Conservation (phyloP, 2,888 invertebrate species). For the Mythimna vitellina region DNA sequence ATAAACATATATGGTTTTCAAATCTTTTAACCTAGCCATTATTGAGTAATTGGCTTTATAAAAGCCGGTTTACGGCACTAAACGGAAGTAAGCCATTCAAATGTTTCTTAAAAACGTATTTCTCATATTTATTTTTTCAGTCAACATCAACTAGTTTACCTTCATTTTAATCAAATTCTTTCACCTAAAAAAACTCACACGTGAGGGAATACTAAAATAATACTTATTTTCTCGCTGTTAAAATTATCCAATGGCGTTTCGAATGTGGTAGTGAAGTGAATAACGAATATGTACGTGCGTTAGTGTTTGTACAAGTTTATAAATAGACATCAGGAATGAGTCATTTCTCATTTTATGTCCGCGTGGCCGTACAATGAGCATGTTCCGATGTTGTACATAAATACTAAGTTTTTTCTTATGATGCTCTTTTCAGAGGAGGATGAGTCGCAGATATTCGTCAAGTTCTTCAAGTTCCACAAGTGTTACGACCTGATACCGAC, state of each 20-base stretch:
- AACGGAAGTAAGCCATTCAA: background rate
- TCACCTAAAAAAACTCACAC: constrained; percentile 20
- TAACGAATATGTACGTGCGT: constrained; percentile 14
- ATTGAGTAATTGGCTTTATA: too few relatives aligned
- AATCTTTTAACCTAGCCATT: too few relatives aligned
- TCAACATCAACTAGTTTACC: constrained; percentile 28
- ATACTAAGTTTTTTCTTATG: constrained; percentile 52
- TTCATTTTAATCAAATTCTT: constrained; percentile 21
- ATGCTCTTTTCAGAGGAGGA: constrained; percentile 95
- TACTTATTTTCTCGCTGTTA: constrained; percentile 30
- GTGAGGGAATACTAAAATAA: constrained; percentile 32
- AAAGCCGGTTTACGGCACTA: too few relatives aligned
- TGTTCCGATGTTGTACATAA: constrained; percentile 63
- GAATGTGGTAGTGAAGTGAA: constrained; percentile 40
- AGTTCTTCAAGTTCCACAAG: constrained; percentile 99
- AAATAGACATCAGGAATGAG: constrained; percentile 58
- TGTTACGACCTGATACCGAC: constrained; percentile 99
- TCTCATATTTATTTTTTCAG: constrained; percentile 3
- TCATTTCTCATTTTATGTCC: constrained; percentile 52
- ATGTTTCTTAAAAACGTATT: background rate
- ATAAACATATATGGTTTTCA: too few relatives aligned
- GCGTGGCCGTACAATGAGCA: constrained; percentile 47
- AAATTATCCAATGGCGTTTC: constrained; percentile 45
- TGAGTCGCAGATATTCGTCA: constrained; percentile 99
- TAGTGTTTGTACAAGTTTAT: constrained; percentile 46